phyloP scores from a whole-genome alignment of 2,113 vertebrate genomes.

The Syngnathus scovelli region DNA sequence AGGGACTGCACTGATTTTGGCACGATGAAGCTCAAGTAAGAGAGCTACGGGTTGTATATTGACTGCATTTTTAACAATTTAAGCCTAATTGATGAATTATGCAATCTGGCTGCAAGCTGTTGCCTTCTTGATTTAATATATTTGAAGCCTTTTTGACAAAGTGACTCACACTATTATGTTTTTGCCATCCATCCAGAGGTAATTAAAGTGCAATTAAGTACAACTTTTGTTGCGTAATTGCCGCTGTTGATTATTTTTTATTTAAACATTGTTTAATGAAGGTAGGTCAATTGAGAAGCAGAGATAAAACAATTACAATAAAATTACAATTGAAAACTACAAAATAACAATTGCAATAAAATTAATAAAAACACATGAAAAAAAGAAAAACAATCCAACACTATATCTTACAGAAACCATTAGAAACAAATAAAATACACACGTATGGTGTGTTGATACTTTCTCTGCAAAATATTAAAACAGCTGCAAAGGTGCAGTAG shows the following conservation, averaged over 20 bases:
- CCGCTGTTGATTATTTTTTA: constrained; percentile 8
- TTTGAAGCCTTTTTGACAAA: constrained; percentile 11
- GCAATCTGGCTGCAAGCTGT: background rate
- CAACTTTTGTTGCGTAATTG: constrained; percentile 24
- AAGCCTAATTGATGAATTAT: constrained; percentile 10
- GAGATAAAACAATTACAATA: too few species aligned
- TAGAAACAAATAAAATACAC: too few species aligned
- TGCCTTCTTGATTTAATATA: background rate
- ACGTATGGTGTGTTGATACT: constrained; percentile 6
- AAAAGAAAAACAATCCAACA: too few species aligned
- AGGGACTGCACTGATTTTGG: constrained; percentile 20
- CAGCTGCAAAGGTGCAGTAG: constrained; percentile 38
- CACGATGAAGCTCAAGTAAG: constrained; percentile 8
- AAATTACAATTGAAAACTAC: too few species aligned
- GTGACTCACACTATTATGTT: constrained; percentile 21
- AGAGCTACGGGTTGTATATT: constrained; percentile 1
- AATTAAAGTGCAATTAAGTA: constrained; percentile 31
- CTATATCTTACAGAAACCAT: too few species aligned
- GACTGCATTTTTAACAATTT: constrained; percentile 10
- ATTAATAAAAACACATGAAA: too few species aligned
- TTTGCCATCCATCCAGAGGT: constrained; percentile 8
- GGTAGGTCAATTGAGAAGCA: too few species aligned
- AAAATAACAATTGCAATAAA: too few species aligned
- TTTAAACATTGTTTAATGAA: too few species aligned
- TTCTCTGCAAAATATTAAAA: constrained; percentile 32